These are phyloP conservation scores for Papilio polytes DNA, from an alignment of 1,140 invertebrate species.

Conservation along the genomic window DNA sequence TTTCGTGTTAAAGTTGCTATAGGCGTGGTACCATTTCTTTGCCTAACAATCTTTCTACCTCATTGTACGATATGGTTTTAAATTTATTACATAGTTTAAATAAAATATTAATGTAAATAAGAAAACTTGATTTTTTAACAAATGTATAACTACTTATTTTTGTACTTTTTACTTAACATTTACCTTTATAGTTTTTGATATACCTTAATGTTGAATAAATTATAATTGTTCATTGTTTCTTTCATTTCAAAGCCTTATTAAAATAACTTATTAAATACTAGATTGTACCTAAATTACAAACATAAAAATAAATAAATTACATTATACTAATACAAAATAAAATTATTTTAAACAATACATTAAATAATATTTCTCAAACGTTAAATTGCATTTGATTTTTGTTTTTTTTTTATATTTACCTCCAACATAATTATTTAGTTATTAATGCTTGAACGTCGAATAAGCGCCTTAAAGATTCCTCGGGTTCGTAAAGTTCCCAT, in stretches of 20 bases:
- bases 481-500: conserved; percentile 44
- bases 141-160: conserved; percentile 1
- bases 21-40: neutral
- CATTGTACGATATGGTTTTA: neutral
- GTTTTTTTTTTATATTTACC: too few relatives aligned
- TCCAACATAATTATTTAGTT: neutral
- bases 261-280: neutral
- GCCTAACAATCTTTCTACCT: neutral
- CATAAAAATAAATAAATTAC: neutral
- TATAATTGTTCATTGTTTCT: neutral
- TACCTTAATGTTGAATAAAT: neutral
- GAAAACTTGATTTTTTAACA: neutral
- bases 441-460: conserved; percentile 46
- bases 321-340: too few relatives aligned
- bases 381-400: too few relatives aligned
- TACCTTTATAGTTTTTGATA: neutral
- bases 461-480: conserved; percentile 47
- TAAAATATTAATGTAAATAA: neutral
- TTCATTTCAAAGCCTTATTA: neutral
- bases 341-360: too few relatives aligned
- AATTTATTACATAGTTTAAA: neutral
- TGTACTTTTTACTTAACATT: neutral
- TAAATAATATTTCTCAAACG: too few relatives aligned
- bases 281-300: neutral
- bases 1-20: neutral